Base-by-base conservation (phyloP, 2,797 vertebrate genomes). In the Hozukius guyotensis region DNA sequence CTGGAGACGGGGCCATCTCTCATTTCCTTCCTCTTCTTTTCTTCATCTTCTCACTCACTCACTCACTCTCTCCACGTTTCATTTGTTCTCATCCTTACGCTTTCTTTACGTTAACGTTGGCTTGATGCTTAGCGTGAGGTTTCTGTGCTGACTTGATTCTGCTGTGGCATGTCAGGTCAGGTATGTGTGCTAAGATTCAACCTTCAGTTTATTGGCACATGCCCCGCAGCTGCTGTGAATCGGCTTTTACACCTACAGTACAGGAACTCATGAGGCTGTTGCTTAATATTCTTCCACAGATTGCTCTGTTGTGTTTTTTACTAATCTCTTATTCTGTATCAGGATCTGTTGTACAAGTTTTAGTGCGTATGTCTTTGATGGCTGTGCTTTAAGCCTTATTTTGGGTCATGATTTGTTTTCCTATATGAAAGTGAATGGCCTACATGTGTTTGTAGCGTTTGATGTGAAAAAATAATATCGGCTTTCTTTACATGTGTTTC, bases 1-100 rank as follows among this genome's bases (percentile, higher is more conserved):
- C 88, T 93, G 88, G 90, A 93, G 73, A 89, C 32, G 82, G 81
- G 86, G 84, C 87, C 89, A 81, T 88, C 82, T 78, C 61, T 87
- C 74, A 38, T 57, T 71, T 77, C 72, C 52, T 81, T 56, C 20
- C 34, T 83, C 22, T 3, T 61, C 73, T 72, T 32, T 9, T 65
- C 72, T 62, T 62, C 65, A 71, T 42, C 68, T 52, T 34, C 2
- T 63, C 27, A n/a, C 22, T 84, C 77, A 27, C 76, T 71, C 38
- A 38, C 38, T 46, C 38, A 46, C 61, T 31, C 65, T 22, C 32
- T 63, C 61, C 56, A 20, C 4, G 4, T 66, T 46, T 81, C 29
- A 62, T 79, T 79, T 24, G 24, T 67, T 72, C 10, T 32, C 18
- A 2, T 77, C 22, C 32, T 70, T 31, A 2, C 53, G 29, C 61